phyloP scores from a whole-genome alignment of 2,888 invertebrate species.

The Agrotis exclamationis region DNA sequence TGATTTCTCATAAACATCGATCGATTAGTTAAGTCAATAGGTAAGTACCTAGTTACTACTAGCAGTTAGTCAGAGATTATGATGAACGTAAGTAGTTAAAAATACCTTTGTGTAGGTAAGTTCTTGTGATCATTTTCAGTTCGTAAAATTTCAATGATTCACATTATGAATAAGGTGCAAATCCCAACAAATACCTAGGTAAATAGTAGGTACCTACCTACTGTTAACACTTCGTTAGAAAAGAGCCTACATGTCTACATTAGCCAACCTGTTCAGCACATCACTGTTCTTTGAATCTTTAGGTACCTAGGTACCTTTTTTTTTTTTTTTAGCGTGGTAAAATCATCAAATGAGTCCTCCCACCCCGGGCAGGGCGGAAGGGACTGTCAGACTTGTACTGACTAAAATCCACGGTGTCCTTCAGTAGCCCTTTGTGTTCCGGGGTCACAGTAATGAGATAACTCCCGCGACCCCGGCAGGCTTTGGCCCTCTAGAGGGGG shows the following conservation, averaged over 20 bases:
- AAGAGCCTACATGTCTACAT: not conserved
- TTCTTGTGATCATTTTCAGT: constrained; percentile 12
- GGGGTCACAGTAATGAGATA: too few relatives aligned
- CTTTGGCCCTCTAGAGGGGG: too few relatives aligned
- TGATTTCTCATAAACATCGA: not conserved
- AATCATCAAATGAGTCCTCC: too few relatives aligned
- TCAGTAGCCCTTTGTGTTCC: too few relatives aligned
- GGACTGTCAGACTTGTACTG: too few relatives aligned
- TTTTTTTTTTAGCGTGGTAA: too few relatives aligned
- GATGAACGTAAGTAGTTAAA: not conserved
- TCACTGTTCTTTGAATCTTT: not conserved
- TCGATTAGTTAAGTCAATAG: not conserved
- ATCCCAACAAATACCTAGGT: not conserved
- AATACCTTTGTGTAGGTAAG: not conserved
- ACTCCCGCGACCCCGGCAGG: too few relatives aligned
- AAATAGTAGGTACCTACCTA: not conserved
- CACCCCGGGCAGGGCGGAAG: too few relatives aligned
- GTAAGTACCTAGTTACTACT: too few relatives aligned
- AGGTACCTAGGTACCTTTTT: too few relatives aligned
- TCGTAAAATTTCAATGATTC: constrained; percentile 27
- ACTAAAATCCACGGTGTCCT: too few relatives aligned
- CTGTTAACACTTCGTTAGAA: not conserved
- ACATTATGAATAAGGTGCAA: not conserved
- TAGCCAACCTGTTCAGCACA: not conserved
- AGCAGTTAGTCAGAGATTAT: not conserved